Evolutionary conservation across 2,888 invertebrate species (phyloP).

Genomic region (Lymantria dispar): DNA sequence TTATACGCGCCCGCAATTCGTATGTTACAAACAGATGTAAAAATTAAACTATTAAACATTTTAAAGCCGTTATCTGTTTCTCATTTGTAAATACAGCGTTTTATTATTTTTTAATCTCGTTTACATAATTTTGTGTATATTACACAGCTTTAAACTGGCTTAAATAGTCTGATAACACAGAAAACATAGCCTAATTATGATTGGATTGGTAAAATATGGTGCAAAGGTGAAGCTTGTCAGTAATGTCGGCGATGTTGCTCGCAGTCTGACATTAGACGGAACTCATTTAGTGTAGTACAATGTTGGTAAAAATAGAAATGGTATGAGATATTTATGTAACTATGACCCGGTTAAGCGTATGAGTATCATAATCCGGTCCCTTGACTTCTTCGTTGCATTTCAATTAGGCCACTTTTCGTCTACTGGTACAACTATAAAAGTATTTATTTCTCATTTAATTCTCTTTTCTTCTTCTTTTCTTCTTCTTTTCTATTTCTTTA

Average conservation of each 20-base stretch:
- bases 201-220: constrained; percentile 15
- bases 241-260: constrained; percentile 30
- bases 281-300: constrained; percentile 60
- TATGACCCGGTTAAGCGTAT: constrained; percentile 76
- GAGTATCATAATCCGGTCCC: constrained; percentile 45
- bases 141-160: too few relatives aligned
- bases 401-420: neutral
- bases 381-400: neutral
- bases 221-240: constrained; percentile 25
- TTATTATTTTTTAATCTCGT: too few relatives aligned
- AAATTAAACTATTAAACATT: constrained; percentile 19
- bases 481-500: too few relatives aligned
- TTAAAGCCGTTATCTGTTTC: neutral
- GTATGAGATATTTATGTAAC: constrained; percentile 75
- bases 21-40: constrained; percentile 23
- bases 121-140: too few relatives aligned
- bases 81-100: too few relatives aligned
- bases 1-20: constrained; percentile 10
- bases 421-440: too few relatives aligned
- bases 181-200: neutral
- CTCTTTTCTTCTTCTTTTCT: too few relatives aligned
- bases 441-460: too few relatives aligned
- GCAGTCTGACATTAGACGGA: constrained; percentile 49
- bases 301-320: constrained; percentile 67
- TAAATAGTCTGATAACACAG: neutral